A percentile compares a stretch with the other conserved stretches of the same genome.
phyloP scores from a whole-genome alignment of 2,797 vertebrate genomes.

The Linurgus olivaceus region DNA sequence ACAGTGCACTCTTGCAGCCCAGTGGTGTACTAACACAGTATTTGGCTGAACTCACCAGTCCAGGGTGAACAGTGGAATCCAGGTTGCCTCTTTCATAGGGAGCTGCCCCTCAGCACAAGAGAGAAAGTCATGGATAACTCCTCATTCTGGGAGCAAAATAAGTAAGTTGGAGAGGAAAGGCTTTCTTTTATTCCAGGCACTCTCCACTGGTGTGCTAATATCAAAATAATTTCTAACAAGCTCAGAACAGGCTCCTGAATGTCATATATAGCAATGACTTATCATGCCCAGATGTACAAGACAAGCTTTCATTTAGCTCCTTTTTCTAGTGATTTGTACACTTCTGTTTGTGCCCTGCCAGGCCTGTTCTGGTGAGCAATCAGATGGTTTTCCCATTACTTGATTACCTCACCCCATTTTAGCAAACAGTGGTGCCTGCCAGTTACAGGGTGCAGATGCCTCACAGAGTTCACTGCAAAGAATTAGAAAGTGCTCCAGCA shows the following conservation, averaged over 20 bases:
- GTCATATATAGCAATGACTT: neutral
- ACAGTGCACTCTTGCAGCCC: rapidly evolving
- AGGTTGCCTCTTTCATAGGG: neutral
- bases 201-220: neutral
- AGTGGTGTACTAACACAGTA: no score
- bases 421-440: slow-evolving; percentile 14
- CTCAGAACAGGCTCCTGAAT: neutral
- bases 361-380: neutral
- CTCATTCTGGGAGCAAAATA: neutral
- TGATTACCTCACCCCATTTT: slow-evolving; percentile 31
- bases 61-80: neutral
- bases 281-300: neutral
- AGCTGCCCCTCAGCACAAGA: neutral
- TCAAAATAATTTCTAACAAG: neutral
- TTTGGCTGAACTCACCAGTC: neutral
- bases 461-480: slow-evolving; percentile 2
- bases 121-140: neutral
- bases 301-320: neutral
- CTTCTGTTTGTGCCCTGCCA: neutral
- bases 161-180: neutral
- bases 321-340: neutral
- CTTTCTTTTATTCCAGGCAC: neutral
- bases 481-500: slow-evolving; percentile 14
- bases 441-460: slow-evolving; percentile 5
- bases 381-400: neutral